These are phyloP conservation scores for Petrosia ficiformis DNA, from an alignment of 37 sponge, comb jelly and placozoan genomes.

Conservation along the genomic window DNA sequence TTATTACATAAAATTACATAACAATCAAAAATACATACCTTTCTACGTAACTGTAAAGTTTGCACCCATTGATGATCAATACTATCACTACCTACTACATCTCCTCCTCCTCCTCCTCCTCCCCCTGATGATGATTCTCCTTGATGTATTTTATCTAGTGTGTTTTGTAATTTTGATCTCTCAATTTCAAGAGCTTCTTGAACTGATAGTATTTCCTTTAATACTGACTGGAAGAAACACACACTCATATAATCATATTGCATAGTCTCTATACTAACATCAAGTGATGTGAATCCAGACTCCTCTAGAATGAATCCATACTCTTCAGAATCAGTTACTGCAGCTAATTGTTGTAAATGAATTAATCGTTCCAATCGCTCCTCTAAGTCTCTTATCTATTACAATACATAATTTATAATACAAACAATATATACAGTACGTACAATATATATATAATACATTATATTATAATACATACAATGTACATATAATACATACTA, in stretches of 20 bases:
- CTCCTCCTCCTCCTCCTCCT: slow-evolving; percentile 1
- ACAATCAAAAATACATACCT: slow-evolving; percentile 15
- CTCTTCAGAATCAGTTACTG: slow-evolving; percentile 49
- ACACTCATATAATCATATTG: slow-evolving; percentile 3
- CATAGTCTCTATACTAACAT: slow-evolving; percentile 22
- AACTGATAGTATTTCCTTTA: neutral
- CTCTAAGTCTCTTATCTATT: slow-evolving; percentile 35
- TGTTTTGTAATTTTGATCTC: neutral
- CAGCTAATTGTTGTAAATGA: slow-evolving; percentile 41
- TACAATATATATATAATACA: too few relatives aligned
- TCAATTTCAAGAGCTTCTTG: slow-evolving; percentile 3
- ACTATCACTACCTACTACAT: neutral
- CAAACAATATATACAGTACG: neutral
- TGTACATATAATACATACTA: too few relatives aligned
- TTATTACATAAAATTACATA: neutral
- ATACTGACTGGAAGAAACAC: neutral
- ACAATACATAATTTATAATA: neutral
- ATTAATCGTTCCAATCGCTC: slow-evolving; percentile 19
- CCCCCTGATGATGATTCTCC: neutral
- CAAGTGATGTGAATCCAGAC: slow-evolving; percentile 31
- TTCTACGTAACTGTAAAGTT: slow-evolving; percentile 52
- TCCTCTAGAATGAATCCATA: slow-evolving; percentile 46
- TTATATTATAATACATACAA: too few relatives aligned
- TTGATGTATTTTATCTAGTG: neutral
- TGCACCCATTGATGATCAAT: slow-evolving; percentile 57